Evolutionary conservation across 2,888 invertebrate genomes (phyloP), one percentile per base, ranked within the genome.

Genomic region (Lepidonotus clava): DNA sequence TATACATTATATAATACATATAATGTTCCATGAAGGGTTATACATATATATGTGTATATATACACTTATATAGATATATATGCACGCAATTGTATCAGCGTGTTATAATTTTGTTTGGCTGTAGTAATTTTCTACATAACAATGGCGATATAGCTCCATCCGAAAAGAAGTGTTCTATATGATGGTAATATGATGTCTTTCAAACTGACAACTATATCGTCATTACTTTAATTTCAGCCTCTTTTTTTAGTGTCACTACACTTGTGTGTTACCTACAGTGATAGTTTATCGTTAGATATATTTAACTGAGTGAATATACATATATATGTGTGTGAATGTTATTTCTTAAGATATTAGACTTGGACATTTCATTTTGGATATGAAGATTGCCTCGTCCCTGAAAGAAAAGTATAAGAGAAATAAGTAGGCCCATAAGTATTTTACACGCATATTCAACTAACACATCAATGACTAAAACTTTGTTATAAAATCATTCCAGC

Each of bases 1-100:
- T 71, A 34, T 38, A 71, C 71, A 71, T 71, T 71, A 71, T 71
- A 71, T 34, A 38, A 14, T 71, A 71, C 4, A 71, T 71, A 71
- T 71, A 71, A 71, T 71, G 71, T 38, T 38, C 4, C 36, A 34
- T 71, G n/a, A 71, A 71, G 71, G 71, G 71, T 46, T 71, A 71
- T 38, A 71, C 21, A 66, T 18, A 36, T 34, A 71, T 5, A 28
- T 5, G 11, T 32, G 8, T 46, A 46, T 46, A 66, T 14, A 66
- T 4, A 66, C 2, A 66, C 28, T 32, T 5, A 28, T 66, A 66
- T 4, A 6, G 32, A 71, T 71, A 34, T 71, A 11, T 71, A 24
- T 6, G 71, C 38, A 46, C 18, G 8, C 8, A 46, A 46, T 46
- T 46, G 18, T 11, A 8, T 46, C 46, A 46, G 18, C 46, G 8